phyloP scores from a whole-genome alignment of 2,888 invertebrate species.

The Eristalis tenax region DNA sequence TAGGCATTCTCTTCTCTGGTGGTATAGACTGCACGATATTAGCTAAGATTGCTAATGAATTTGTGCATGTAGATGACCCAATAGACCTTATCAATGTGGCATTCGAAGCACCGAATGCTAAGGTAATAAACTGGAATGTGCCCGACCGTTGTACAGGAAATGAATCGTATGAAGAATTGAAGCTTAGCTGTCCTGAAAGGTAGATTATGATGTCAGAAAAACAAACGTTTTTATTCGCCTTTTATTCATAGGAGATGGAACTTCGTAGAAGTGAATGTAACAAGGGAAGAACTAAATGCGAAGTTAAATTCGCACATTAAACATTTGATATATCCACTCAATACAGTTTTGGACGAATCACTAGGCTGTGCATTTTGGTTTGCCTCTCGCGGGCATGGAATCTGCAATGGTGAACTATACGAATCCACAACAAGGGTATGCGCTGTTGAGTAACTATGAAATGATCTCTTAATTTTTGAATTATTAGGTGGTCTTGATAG shows the following conservation, averaged over 20 bases:
- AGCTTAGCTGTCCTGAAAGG: conserved; percentile 85
- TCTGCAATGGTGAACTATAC: conserved; percentile 61
- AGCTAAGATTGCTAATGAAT: conserved; percentile 89
- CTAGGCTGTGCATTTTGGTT: conserved; percentile 98
- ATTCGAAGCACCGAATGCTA: conserved; percentile 84
- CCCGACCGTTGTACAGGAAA: conserved; percentile 93
- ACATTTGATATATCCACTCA: conserved; percentile 91
- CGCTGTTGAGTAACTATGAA: background rate
- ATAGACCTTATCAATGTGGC: conserved; percentile 98
- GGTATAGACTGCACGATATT: conserved; percentile 97
- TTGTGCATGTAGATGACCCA: conserved; percentile 84
- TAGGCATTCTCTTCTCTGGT: conserved; percentile 96
- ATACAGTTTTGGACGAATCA: conserved; percentile 96
- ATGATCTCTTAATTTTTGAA: background rate
- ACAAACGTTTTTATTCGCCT: conserved; percentile 1
- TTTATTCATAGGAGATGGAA: conserved; percentile 87
- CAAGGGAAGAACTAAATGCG: conserved; percentile 84
- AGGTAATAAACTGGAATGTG: conserved; percentile 83
- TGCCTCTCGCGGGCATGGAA: conserved; percentile 89
- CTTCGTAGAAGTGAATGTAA: conserved; percentile 90
- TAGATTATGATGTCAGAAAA: conserved; percentile 69
- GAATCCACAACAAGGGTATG: conserved; percentile 74
- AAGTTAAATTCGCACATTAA: conserved; percentile 84
- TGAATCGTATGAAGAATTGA: conserved; percentile 87
- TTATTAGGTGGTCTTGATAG: conserved; percentile 88